Base-by-base conservation (phyloP, 1,140 invertebrate species). In the Ceratosolen fusciceps region DNA sequence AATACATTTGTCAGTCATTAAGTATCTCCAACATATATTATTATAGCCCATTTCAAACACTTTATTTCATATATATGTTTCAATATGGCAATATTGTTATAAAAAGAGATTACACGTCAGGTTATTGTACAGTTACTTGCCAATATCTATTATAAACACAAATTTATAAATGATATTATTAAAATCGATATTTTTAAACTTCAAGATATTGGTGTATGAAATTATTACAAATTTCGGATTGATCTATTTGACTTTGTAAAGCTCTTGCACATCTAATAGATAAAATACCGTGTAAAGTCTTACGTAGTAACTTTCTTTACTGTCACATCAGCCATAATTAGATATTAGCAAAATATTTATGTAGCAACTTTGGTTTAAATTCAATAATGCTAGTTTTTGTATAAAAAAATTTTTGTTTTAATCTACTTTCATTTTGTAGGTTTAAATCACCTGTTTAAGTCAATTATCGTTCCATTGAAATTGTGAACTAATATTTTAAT, bases 191-290 rank as follows among this genome's bases (percentile, higher is more conserved):
- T 56, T 56, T 39, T 16, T 1, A 19, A 56, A 39, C 58, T 75
- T 52, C 19, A 26, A 76, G 65, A 77, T 70, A 29, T 77, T 77
- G 65, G 67, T 77, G 75, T 65, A 24, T 77, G 52, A 77, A 77
- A 77, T 77, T 77, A 47, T 52, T 39, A 39, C n/a, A n/a, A n/a
- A n/a, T n/a, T n/a, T n/a, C n/a, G n/a, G 75, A 77, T 77, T 77
- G 65, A 77, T 77, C 65, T 70, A 70, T 77, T 70, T 70, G 26
- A 52, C 67, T 77, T 58, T 70, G 75, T 52, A 71, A 39, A 54
- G 2, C 29, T 47, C 19, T 47, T 75, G 60, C 47, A 65, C 43
- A 74, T 58, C 37, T 31, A 39, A 14, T 29, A 24, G 21, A 7
- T 60, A 47, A 58, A 39, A 74, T 60, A 62, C 37, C 72, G 74